These are phyloP conservation scores for Macrosiphum euphorbiae DNA, from an alignment of 2,888 invertebrate species.

Conservation along the genomic window DNA sequence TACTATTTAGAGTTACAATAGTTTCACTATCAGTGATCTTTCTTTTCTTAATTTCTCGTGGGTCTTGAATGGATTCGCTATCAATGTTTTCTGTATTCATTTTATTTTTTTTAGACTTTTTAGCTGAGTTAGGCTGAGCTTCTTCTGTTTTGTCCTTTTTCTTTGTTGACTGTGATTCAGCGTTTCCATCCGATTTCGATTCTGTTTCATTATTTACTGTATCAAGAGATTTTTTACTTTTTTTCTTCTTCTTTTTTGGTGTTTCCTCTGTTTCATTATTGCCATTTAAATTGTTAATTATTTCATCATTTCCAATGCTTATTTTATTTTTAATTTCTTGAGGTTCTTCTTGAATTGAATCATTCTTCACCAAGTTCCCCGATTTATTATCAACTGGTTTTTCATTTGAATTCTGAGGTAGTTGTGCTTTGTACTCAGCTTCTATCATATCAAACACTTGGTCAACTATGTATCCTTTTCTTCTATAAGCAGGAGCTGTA, in stretches of 20 bases:
- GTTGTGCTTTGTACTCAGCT: slow-evolving; percentile 56
- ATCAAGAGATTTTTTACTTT: slow-evolving; percentile 15
- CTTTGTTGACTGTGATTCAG: not conserved
- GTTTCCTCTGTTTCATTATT: not conserved
- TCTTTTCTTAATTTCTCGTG: not conserved
- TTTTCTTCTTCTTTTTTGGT: slow-evolving; percentile 36
- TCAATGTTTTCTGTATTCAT: not conserved
- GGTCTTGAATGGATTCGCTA: not conserved
- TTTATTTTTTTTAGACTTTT: slow-evolving; percentile 58
- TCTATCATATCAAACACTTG: slow-evolving; percentile 65
- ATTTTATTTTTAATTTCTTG: not conserved
- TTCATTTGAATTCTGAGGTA: slow-evolving; percentile 4
- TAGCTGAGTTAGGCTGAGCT: not conserved
- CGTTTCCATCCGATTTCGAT: not conserved
- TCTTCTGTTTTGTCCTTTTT: slow-evolving; percentile 21
- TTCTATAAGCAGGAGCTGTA: slow-evolving; percentile 47
- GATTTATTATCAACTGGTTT: not conserved
- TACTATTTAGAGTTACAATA: not conserved
- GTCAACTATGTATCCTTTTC: slow-evolving; percentile 20
- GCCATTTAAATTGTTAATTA: not conserved
- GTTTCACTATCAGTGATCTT: not conserved
- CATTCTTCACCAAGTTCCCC: not conserved
- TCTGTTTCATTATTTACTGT: not conserved
- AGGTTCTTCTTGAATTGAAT: not conserved
- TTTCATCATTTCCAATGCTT: not conserved